phyloP scores from a whole-genome alignment of 2,113 vertebrate species.

The Lophura nycthemera region DNA sequence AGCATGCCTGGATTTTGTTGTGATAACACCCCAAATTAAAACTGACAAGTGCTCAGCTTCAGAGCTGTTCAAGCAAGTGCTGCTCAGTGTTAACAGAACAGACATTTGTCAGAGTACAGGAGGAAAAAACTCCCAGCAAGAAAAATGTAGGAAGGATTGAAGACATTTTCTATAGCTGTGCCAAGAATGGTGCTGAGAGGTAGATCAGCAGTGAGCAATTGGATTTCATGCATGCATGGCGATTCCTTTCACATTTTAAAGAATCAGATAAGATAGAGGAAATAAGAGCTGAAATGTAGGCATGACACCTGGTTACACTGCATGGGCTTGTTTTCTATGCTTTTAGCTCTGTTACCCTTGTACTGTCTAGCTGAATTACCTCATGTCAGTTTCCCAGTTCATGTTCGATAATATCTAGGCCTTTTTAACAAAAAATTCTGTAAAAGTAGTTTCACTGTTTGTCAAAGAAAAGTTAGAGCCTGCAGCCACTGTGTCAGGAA shows the following conservation, averaged over 20 bases:
- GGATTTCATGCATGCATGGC: background rate
- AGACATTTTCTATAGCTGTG: background rate
- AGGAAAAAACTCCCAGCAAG: background rate
- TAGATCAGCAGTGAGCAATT: background rate
- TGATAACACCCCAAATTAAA: constrained; percentile 45
- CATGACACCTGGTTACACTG: background rate
- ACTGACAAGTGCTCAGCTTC: constrained; percentile 13
- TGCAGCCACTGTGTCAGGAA: background rate
- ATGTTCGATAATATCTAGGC: background rate
- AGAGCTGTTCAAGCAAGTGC: background rate
- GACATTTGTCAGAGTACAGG: background rate
- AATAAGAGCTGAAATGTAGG: background rate
- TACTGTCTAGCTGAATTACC: background rate
- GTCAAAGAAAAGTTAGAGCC: background rate
- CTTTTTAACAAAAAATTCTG: background rate
- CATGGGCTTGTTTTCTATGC: background rate
- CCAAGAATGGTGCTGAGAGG: background rate
- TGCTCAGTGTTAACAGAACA: background rate
- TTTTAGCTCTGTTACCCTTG: background rate
- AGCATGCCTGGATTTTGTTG: constrained; percentile 18
- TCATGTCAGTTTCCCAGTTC: background rate
- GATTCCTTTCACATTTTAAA: background rate
- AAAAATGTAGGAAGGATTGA: background rate
- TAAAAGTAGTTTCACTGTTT: background rate
- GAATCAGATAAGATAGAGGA: background rate